These are phyloP conservation scores for Hybos culiciformis DNA, from an alignment of 2,888 invertebrate species.

Conservation along the genomic window DNA sequence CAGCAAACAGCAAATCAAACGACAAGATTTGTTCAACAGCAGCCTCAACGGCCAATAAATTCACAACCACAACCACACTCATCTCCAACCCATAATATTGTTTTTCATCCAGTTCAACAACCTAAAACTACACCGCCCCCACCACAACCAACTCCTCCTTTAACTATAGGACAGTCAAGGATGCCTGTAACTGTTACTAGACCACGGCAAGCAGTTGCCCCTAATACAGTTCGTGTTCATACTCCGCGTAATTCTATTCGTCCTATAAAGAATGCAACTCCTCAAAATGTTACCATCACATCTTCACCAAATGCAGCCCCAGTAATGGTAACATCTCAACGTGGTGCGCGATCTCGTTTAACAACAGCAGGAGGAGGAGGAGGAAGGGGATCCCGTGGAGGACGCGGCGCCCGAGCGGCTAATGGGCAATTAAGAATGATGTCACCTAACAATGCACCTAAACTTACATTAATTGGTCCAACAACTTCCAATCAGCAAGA, in stretches of 20 bases:
- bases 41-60: background rate
- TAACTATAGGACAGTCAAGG: no score
- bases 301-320: constrained; percentile 12
- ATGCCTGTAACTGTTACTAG: constrained; percentile 12
- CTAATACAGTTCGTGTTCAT: constrained; percentile 10
- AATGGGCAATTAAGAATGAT: constrained; percentile 12
- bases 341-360: background rate
- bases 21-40: background rate
- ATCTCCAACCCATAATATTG: constrained; percentile 20
- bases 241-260: constrained; percentile 8
- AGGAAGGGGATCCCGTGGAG: constrained; percentile 15
- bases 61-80: constrained; percentile 21
- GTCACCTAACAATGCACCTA: constrained; percentile 7
- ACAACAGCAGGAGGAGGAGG: background rate
- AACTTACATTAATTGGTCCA: background rate
- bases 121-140: constrained; percentile 14
- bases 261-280: constrained; percentile 7
- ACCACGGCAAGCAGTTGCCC: constrained; percentile 10
- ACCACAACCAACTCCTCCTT: constrained; percentile 14
- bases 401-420: constrained; percentile 14
- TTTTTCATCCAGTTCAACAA: constrained; percentile 13
- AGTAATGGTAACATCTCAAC: background rate
- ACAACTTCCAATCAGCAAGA: background rate
- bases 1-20: constrained; percentile 12
- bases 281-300: constrained; percentile 16